Conservation (phyloP, 1,140 invertebrate species). For the Zophobas atratus region DNA sequence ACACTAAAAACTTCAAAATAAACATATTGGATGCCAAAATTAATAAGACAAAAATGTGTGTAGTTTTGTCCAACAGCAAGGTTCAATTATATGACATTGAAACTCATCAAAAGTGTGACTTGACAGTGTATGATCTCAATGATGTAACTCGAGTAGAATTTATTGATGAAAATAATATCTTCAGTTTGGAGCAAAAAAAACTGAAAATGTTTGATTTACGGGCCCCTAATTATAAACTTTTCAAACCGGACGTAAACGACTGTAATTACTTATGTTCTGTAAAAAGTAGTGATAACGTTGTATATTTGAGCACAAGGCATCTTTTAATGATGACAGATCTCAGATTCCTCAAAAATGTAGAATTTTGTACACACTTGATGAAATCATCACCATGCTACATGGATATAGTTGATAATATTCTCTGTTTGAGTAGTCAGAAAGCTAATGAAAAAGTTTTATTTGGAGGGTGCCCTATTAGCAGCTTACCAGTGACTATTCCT, state of each 20-base stretch:
- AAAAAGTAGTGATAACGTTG: background rate
- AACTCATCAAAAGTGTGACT: conserved; percentile 10
- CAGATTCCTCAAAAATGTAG: conserved; percentile 9
- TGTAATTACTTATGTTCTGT: conserved; percentile 27
- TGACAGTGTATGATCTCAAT: background rate
- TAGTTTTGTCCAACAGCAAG: conserved; percentile 2
- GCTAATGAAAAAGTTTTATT: conserved; percentile 27
- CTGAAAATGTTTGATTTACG: conserved; percentile 18
- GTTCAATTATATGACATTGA: conserved; percentile 22
- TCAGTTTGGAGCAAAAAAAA: background rate
- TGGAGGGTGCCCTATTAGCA: conserved; percentile 20
- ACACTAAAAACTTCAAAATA: conserved; percentile 6
- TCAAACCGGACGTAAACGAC: conserved; percentile 8
- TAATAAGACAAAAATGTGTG: background rate
- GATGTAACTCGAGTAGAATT: conserved; percentile 11
- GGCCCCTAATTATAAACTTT: conserved; percentile 11
- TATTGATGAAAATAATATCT: background rate
- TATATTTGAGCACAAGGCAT: conserved; percentile 31
- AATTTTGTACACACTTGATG: conserved; percentile 41
- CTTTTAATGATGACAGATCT: conserved; percentile 15
- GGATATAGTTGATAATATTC: conserved; percentile 6
- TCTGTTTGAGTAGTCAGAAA: conserved; percentile 28
- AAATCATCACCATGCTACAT: conserved; percentile 27
- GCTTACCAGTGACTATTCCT: conserved; percentile 32
- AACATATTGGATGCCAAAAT: background rate